phyloP scores from a whole-genome alignment of 1,140 invertebrate species.

The Pachypeltis micranthus region DNA sequence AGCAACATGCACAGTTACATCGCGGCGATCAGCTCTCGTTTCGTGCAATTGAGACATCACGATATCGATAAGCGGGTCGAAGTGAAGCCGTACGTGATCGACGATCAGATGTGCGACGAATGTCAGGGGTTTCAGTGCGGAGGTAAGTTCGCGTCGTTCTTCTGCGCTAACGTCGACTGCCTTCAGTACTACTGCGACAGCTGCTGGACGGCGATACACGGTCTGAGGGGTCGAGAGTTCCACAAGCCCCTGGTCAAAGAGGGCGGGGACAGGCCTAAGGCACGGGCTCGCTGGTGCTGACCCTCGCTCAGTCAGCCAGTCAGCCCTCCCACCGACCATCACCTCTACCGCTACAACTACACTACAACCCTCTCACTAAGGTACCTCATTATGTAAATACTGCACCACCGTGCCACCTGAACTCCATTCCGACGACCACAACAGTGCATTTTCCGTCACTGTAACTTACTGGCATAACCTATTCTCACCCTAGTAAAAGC shows the following conservation, averaged over 20 bases:
- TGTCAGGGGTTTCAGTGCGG: constrained; percentile 93
- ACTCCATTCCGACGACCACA: too few species aligned
- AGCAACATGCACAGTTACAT: constrained; percentile 99
- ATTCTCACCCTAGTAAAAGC: too few species aligned
- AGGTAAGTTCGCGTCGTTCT: constrained; percentile 97
- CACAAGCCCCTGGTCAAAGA: constrained; percentile 99
- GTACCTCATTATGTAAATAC: too few species aligned
- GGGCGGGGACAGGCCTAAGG: constrained; percentile 85
- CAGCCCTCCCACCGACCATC: too few species aligned
- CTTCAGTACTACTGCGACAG: constrained; percentile 98
- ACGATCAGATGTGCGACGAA: constrained; percentile 99
- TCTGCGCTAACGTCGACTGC: constrained; percentile 98
- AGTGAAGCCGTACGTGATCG: constrained; percentile 97
- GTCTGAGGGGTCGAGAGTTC: constrained; percentile 88
- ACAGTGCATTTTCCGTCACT: too few species aligned
- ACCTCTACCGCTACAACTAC: too few species aligned
- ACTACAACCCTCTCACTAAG: too few species aligned
- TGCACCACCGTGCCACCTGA: too few species aligned
- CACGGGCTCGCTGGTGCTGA: constrained; percentile 88
- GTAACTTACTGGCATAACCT: too few species aligned
- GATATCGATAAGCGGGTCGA: constrained; percentile 95
- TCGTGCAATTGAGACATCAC: constrained; percentile 95
- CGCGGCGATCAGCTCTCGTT: constrained; percentile 93
- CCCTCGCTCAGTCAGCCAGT: too few species aligned
- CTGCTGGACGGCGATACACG: constrained; percentile 98